These are phyloP conservation scores for Oreortyx pictus DNA, from an alignment of 2,797 vertebrate genomes.

Conservation along the genomic window DNA sequence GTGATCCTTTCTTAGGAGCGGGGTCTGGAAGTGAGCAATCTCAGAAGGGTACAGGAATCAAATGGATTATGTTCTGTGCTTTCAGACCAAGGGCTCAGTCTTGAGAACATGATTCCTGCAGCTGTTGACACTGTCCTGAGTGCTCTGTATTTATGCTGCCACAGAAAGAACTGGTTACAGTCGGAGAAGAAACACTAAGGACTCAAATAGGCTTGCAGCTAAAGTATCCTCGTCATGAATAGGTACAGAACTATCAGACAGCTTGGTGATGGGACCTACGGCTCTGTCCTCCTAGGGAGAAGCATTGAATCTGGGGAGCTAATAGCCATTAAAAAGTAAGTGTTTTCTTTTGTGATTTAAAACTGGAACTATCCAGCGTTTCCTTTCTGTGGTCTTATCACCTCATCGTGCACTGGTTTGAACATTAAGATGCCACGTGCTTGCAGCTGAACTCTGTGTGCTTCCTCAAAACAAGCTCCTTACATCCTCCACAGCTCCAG, in stretches of 20 bases:
- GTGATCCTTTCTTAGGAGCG: neutral
- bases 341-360: neutral
- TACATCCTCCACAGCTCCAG: neutral
- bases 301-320: conserved; percentile 94
- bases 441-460: neutral
- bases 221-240: conserved; percentile 87
- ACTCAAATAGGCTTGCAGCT: conserved; percentile 74
- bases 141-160: conserved; percentile 83
- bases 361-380: neutral
- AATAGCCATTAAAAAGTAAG: conserved; percentile 96
- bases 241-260: conserved; percentile 93
- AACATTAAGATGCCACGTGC: neutral
- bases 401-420: neutral
- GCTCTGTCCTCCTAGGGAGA: conserved; percentile 93
- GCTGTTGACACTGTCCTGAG: conserved; percentile 68
- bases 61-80: conserved; percentile 53
- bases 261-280: conserved; percentile 96
- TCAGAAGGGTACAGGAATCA: neutral
- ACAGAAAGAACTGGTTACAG: conserved; percentile 89
- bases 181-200: conserved; percentile 68
- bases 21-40: neutral
- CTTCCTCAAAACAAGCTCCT: neutral
- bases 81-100: conserved; percentile 75
- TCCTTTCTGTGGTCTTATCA: neutral
- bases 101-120: conserved; percentile 80